Conservation (phyloP, 2,888 invertebrate genomes). For the Lamproptera curius region DNA sequence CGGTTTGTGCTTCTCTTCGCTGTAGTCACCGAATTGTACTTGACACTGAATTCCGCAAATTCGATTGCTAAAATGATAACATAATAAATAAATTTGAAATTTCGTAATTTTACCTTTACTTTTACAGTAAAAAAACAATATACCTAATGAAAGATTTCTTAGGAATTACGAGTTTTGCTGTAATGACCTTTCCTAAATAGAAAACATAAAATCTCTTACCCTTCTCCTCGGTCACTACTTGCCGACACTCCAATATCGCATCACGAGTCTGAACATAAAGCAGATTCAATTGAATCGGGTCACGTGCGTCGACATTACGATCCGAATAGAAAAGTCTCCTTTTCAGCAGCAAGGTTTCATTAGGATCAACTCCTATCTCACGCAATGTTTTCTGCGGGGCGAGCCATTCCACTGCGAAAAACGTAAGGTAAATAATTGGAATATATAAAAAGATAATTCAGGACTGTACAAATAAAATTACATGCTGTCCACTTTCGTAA, state of each 20-base stretch:
- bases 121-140: too few relatives aligned
- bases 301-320: constrained; percentile 97
- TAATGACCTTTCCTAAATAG: too few relatives aligned
- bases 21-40: constrained; percentile 97
- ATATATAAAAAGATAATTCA: too few relatives aligned
- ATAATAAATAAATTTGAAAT: too few relatives aligned
- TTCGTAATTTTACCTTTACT: too few relatives aligned
- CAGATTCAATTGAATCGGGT: constrained; percentile 97
- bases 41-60: constrained; percentile 99
- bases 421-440: not conserved
- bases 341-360: constrained; percentile 92
- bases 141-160: too few relatives aligned
- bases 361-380: constrained; percentile 95
- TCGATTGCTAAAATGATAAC: constrained; percentile 84
- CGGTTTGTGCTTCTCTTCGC: constrained; percentile 94
- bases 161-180: too few relatives aligned
- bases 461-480: too few relatives aligned
- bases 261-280: constrained; percentile 98
- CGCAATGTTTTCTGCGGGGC: constrained; percentile 96
- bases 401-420: constrained; percentile 90
- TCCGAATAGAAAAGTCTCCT: constrained; percentile 99
- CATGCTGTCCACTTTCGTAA: too few relatives aligned
- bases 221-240: constrained; percentile 96
- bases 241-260: constrained; percentile 95
- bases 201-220: constrained; percentile 52